These are phyloP conservation scores for Charaxes varanes DNA, from an alignment of 1,140 invertebrate species.

Conservation along the genomic window DNA sequence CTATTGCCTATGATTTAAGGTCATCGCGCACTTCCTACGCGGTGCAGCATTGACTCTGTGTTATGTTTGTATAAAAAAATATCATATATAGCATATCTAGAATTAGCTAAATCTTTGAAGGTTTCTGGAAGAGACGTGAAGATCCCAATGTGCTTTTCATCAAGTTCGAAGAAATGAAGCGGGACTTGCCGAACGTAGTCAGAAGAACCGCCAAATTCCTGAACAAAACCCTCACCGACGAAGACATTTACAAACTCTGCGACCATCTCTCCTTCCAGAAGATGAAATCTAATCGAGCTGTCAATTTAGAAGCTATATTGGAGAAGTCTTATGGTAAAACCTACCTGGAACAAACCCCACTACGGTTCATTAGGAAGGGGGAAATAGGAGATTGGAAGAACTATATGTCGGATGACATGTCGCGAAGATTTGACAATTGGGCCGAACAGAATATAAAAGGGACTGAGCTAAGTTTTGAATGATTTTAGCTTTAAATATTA, in stretches of 20 bases:
- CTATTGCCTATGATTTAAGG: no score
- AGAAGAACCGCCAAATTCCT: constrained; percentile 84
- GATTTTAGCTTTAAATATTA: constrained; percentile 18
- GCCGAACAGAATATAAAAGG: constrained; percentile 79
- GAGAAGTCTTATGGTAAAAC: constrained; percentile 68
- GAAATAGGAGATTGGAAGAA: constrained; percentile 90
- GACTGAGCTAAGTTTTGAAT: constrained; percentile 79
- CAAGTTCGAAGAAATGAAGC: constrained; percentile 91
- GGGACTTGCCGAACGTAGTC: constrained; percentile 78
- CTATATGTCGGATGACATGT: constrained; percentile 83
- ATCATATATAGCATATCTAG: no score
- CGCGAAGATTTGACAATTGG: constrained; percentile 84
- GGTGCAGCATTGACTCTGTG: no score
- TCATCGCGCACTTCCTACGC: no score
- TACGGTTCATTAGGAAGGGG: constrained; percentile 86
- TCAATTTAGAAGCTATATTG: constrained; percentile 81
- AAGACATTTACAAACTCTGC: constrained; percentile 79
- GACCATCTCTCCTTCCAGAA: constrained; percentile 86
- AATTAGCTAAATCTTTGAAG: constrained; percentile 29
- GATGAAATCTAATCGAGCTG: constrained; percentile 87
- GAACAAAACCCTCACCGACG: constrained; percentile 77
- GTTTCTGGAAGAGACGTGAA: constrained; percentile 80
- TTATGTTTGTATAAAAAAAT: no score
- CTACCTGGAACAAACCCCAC: constrained; percentile 71
- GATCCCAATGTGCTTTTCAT: constrained; percentile 87